These are phyloP conservation scores for Melanocharis versteri DNA, from an alignment of 2,113 vertebrate genomes.

Conservation along the genomic window DNA sequence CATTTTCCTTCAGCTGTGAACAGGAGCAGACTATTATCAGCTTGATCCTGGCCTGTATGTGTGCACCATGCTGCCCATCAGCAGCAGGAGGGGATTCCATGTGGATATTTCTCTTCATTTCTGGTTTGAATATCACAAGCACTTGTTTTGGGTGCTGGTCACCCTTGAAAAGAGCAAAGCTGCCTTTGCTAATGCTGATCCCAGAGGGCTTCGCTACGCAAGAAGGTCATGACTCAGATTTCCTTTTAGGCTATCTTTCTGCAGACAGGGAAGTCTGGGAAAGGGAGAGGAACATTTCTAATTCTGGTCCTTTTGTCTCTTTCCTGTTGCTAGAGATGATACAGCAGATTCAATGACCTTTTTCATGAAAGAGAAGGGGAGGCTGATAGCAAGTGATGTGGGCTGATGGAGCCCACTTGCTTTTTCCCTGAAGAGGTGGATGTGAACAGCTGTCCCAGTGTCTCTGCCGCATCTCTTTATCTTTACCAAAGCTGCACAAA, in stretches of 20 bases:
- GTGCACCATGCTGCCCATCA: background rate
- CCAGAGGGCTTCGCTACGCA: background rate
- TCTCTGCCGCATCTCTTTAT: background rate
- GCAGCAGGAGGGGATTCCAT: background rate
- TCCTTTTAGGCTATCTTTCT: background rate
- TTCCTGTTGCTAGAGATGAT: background rate
- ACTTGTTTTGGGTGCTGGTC: background rate
- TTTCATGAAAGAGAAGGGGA: background rate
- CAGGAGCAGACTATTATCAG: background rate
- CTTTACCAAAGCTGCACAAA: background rate
- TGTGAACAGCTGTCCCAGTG: background rate
- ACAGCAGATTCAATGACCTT: background rate
- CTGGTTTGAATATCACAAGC: background rate
- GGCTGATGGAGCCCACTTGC: background rate
- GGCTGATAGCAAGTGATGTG: background rate
- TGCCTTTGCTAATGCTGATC: background rate
- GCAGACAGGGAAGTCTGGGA: background rate
- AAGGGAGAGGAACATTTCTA: background rate
- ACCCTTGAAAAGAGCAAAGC: background rate
- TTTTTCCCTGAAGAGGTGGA: background rate
- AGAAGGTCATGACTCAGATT: conserved; percentile 16
- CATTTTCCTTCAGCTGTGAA: background rate
- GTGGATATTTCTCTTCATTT: background rate
- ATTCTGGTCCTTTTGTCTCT: background rate
- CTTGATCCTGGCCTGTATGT: background rate